Conservation (phyloP, 2,888 invertebrate genomes). For the Plebejus argus region DNA sequence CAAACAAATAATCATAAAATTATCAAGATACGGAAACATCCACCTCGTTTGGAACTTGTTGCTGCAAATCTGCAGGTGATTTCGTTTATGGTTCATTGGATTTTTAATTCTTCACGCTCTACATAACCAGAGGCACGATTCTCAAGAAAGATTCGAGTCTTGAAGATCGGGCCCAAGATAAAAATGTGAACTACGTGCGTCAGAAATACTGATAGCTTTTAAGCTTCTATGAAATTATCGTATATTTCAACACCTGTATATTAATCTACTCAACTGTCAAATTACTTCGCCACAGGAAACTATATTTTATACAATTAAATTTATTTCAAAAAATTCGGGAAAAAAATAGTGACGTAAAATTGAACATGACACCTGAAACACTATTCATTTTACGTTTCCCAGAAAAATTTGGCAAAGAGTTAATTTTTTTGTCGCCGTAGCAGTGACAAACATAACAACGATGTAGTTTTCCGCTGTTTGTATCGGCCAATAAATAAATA, state of each 20-base stretch:
- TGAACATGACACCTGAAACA: not conserved
- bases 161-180: not conserved
- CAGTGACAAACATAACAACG: not conserved
- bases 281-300: not conserved
- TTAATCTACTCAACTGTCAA: not conserved
- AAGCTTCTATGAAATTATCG: not conserved
- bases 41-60: conserved; percentile 33
- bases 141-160: not conserved
- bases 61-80: conserved; percentile 40
- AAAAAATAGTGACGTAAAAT: conserved; percentile 2
- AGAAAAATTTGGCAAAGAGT: conserved; percentile 13
- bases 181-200: not conserved
- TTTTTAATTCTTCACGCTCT: conserved; percentile 42
- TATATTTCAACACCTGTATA: not conserved
- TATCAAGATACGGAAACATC: not conserved
- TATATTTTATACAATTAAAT: conserved; percentile 5
- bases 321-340: conserved; percentile 4
- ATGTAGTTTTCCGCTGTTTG: conserved; percentile 12
- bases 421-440: not conserved
- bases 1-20: conserved; percentile 19
- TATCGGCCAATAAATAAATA: not conserved
- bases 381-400: not conserved
- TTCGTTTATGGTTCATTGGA: conserved; percentile 42
- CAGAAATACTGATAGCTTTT: not conserved
- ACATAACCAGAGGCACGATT: not conserved